Percentiles rank a stretch among this genome's conserved stretches.
Conservation (phyloP, 2,797 vertebrate genomes). For the Mormyrus hasselquistii region DNA sequence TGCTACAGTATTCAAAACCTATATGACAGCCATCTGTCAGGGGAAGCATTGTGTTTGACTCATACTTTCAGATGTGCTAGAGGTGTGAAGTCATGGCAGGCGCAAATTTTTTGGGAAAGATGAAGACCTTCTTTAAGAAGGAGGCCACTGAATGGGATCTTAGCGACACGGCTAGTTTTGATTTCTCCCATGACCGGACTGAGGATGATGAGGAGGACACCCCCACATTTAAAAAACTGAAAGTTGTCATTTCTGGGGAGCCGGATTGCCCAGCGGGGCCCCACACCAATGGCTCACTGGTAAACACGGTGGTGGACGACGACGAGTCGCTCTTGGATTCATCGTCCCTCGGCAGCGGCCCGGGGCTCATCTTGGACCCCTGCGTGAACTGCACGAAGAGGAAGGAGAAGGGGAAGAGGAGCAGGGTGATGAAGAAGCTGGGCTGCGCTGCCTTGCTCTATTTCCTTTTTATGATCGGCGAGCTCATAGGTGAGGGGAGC, state of each 20-base stretch:
- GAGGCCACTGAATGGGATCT: constrained; percentile 64
- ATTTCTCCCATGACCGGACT: constrained; percentile 65
- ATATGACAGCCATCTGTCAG: background rate
- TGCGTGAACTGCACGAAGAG: constrained; percentile 71
- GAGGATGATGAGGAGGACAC: constrained; percentile 65
- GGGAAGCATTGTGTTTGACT: background rate
- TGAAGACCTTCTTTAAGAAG: constrained; percentile 60
- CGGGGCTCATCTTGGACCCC: constrained; percentile 58
- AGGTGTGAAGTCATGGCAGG: constrained; percentile 52
- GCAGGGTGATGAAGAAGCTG: constrained; percentile 74
- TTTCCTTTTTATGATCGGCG: constrained; percentile 85
- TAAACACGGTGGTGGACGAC: constrained; percentile 67
- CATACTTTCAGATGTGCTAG: background rate
- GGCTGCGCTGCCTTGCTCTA: constrained; percentile 77
- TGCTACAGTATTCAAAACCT: background rate
- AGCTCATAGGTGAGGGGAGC: constrained; percentile 78
- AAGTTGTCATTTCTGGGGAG: constrained; percentile 82
- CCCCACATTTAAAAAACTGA: constrained; percentile 78
- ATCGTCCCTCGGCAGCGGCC: constrained; percentile 47
- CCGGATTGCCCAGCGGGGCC: constrained; percentile 57
- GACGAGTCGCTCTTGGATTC: constrained; percentile 75
- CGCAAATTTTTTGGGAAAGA: constrained; percentile 49
- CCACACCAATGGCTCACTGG: constrained; percentile 54
- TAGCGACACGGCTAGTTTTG: constrained; percentile 80
- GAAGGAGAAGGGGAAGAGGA: constrained; percentile 64